These are phyloP conservation scores for Pemphredon lugubris DNA, from an alignment of 2,888 invertebrate genomes.

Conservation along the genomic window DNA sequence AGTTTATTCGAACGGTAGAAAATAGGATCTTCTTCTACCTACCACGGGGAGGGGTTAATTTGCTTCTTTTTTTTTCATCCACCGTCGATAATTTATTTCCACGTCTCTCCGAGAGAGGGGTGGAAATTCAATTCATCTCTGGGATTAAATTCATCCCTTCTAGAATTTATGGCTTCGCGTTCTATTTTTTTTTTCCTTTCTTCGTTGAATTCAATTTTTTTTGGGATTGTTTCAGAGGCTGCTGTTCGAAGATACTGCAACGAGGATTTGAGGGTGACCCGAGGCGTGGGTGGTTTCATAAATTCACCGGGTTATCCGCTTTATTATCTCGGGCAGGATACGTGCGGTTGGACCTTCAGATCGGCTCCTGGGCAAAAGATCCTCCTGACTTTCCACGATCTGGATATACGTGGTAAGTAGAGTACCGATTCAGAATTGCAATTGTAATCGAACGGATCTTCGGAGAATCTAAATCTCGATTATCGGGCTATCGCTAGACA, in stretches of 20 bases:
- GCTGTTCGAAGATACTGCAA: conserved; percentile 82
- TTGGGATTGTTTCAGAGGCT: conserved; percentile 76
- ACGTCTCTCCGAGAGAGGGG: no score
- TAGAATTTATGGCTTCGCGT: no score
- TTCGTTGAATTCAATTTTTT: neutral
- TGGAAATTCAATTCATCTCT: no score
- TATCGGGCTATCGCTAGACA: no score
- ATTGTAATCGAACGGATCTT: neutral
- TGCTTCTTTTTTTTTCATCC: no score
- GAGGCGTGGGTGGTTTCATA: conserved; percentile 75
- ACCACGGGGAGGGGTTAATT: neutral
- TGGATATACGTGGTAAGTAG: conserved; percentile 87
- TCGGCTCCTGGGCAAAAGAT: conserved; percentile 85
- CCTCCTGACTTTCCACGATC: conserved; percentile 86
- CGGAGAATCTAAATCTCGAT: no score
- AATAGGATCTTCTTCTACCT: conserved; percentile 19
- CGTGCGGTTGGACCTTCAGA: conserved; percentile 86
- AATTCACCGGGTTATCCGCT: conserved; percentile 87
- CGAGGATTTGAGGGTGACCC: conserved; percentile 79
- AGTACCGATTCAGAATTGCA: conserved; percentile 71
- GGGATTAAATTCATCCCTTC: no score
- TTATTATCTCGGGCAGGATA: conserved; percentile 86
- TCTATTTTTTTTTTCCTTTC: conserved; percentile 1
- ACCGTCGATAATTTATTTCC: no score
- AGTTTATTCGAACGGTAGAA: conserved; percentile 12